A percentile compares a stretch with the other conserved stretches of the same genome.
Conservation (phyloP, 1,140 invertebrate species). For the Drosophila pectinifera region DNA sequence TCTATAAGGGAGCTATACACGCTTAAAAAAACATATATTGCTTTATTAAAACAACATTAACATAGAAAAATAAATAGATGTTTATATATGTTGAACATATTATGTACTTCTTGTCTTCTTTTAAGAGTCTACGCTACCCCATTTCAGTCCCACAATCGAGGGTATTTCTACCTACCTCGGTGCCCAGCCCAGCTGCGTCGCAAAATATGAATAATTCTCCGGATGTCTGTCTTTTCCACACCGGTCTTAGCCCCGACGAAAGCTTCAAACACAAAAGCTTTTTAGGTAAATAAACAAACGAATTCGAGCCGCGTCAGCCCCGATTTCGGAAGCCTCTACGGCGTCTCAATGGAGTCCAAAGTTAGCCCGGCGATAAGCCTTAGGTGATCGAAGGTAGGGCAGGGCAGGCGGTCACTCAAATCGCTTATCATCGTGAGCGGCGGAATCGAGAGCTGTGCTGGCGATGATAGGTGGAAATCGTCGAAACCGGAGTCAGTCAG, state of each 20-base stretch:
- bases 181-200: slow-evolving; percentile 28
- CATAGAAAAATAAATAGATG: not conserved
- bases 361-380: slow-evolving; percentile 24
- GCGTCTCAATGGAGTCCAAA: not conserved
- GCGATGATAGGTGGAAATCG: slow-evolving; percentile 15
- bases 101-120: too few relatives aligned
- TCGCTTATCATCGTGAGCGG: slow-evolving; percentile 45
- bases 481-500: slow-evolving; percentile 2
- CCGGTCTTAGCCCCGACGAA: slow-evolving; percentile 12
- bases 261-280: slow-evolving; percentile 30
- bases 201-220: slow-evolving; percentile 10
- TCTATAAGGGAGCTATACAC: too few relatives aligned
- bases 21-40: too few relatives aligned
- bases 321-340: slow-evolving; percentile 22
- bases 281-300: slow-evolving; percentile 43
- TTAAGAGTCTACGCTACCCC: not conserved
- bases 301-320: not conserved
- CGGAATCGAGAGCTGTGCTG: slow-evolving; percentile 15
- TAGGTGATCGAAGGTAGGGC: slow-evolving; percentile 30
- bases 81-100: not conserved
- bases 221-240: slow-evolving; percentile 1
- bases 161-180: slow-evolving; percentile 21
- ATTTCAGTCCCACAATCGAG: not conserved
- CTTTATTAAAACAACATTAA: not conserved
- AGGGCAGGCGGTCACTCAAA: slow-evolving; percentile 32